Evolutionary conservation across 2,113 vertebrate genomes (phyloP).

Genomic region (Todiramphus chloris): DNA sequence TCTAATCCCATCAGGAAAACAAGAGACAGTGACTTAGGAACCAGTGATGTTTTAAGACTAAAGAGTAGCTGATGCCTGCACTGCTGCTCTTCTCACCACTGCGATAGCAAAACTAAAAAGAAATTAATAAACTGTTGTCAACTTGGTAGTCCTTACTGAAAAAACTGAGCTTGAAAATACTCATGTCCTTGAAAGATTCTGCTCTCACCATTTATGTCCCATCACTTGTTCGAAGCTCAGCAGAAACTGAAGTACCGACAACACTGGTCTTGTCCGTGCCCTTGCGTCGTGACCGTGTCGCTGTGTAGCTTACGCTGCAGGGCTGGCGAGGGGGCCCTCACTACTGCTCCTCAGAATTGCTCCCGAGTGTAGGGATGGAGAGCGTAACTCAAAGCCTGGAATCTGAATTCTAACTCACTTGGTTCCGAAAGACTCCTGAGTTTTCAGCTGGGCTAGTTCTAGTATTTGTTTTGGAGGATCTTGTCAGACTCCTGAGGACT

Average conservation of each 20-base stretch:
- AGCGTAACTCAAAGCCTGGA: background rate
- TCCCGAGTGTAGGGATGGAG: background rate
- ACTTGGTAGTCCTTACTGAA: background rate
- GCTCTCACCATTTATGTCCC: background rate
- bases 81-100: background rate
- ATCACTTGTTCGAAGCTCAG: background rate
- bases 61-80: background rate
- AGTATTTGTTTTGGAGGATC: constrained; percentile 46
- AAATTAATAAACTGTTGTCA: background rate
- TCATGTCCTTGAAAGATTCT: background rate
- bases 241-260: background rate
- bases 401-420: background rate
- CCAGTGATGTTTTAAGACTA: background rate
- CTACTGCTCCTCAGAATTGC: background rate
- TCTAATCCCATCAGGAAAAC: background rate
- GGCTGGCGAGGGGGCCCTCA: background rate
- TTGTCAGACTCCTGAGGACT: constrained; percentile 9
- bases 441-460: background rate
- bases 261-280: background rate
- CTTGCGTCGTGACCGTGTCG: background rate
- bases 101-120: background rate
- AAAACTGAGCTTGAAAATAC: background rate
- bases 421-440: background rate
- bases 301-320: accelerated
- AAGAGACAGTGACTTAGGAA: background rate